Conservation (phyloP, 1,140 invertebrate species). For the Brachionus koreanus region DNA sequence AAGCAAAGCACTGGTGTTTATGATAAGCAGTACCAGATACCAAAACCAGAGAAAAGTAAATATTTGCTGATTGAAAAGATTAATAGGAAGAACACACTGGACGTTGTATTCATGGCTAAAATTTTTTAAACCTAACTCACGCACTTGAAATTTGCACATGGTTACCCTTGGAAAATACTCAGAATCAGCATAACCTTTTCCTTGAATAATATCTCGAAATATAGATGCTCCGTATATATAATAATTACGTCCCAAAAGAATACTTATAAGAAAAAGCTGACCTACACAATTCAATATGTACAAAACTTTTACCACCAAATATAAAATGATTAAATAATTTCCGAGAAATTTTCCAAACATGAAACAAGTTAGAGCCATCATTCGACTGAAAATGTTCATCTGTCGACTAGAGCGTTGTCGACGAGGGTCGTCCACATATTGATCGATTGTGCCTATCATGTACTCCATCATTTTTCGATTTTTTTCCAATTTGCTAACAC, state of each 20-base stretch:
- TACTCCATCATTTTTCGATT: constrained; percentile 40
- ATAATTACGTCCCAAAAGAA: constrained; percentile 60
- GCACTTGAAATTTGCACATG: constrained; percentile 43
- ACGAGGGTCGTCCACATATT: constrained; percentile 42
- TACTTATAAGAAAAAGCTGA: constrained; percentile 61
- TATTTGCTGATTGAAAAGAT: constrained; percentile 59
- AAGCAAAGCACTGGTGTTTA: constrained; percentile 45
- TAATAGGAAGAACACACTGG: constrained; percentile 56
- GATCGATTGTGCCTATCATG: constrained; percentile 43
- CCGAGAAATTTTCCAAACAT: constrained; percentile 59
- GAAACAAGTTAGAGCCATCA: neutral
- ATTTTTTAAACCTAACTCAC: constrained; percentile 46
- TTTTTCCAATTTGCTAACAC: constrained; percentile 42
- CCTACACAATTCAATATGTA: constrained; percentile 60
- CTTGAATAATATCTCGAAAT: constrained; percentile 34
- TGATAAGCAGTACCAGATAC: constrained; percentile 53
- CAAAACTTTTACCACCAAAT: constrained; percentile 60
- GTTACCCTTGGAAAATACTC: constrained; percentile 46
- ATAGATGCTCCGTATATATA: constrained; percentile 53
- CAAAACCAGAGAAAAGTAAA: constrained; percentile 58
- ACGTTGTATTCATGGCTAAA: constrained; percentile 51
- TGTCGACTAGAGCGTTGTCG: constrained; percentile 30
- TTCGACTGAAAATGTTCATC: constrained; percentile 7
- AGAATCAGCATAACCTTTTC: constrained; percentile 47
- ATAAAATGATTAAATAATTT: constrained; percentile 59